Conservation (phyloP, 2,113 vertebrate species). For the Corydoras sp. region DNA sequence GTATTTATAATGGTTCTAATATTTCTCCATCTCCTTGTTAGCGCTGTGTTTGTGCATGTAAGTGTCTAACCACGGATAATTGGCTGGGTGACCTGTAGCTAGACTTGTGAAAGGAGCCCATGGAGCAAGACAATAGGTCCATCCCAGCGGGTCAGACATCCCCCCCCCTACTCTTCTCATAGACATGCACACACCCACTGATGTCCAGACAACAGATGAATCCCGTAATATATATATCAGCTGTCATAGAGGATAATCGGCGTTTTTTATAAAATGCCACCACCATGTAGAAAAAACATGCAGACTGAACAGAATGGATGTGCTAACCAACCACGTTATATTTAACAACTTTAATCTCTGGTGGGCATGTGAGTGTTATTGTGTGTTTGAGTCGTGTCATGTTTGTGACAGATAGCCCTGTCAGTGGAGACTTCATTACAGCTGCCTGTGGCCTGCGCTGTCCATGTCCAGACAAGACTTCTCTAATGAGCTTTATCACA, state of each 20-base stretch:
- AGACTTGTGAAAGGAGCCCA: conserved; percentile 38
- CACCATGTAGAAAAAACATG: background rate
- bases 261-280: conserved; percentile 18
- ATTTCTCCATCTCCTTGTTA: conserved; percentile 5
- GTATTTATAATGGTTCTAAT: background rate
- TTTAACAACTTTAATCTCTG: background rate
- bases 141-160: conserved; percentile 40
- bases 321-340: conserved; percentile 14
- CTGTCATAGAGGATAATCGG: conserved; percentile 23
- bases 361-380: background rate
- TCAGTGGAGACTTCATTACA: conserved; percentile 64
- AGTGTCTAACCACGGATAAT: conserved; percentile 42
- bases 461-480: conserved; percentile 48
- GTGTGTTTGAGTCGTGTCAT: conserved; percentile 16
- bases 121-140: conserved; percentile 38
- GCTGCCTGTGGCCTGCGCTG: conserved; percentile 44
- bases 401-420: conserved; percentile 16
- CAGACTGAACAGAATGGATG: conserved; percentile 15
- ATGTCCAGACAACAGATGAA: conserved; percentile 41
- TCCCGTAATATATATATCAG: conserved; percentile 34
- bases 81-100: conserved; percentile 44
- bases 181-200: conserved; percentile 30
- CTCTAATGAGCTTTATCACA: conserved; percentile 51
- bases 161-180: conserved; percentile 23
- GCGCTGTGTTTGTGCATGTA: conserved; percentile 15